phyloP scores from a whole-genome alignment of 2,113 vertebrate genomes.

The Casuarius casuarius region DNA sequence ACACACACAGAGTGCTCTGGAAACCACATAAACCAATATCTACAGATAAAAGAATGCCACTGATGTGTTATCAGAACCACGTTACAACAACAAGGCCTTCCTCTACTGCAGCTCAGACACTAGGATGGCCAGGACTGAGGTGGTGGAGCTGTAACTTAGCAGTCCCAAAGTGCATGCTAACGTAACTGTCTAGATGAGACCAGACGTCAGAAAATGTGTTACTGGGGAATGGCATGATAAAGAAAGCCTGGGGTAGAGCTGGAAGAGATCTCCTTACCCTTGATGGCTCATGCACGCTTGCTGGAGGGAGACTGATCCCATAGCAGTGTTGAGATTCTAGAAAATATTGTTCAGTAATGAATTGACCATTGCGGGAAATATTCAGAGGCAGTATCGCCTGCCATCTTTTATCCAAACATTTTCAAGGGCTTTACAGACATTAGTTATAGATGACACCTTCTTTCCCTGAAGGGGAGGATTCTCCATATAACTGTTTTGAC shows the following conservation, averaged over 20 bases:
- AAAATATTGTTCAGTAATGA: background rate
- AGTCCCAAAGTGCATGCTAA: too few species aligned
- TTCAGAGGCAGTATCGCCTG: background rate
- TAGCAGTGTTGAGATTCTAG: background rate
- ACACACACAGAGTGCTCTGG: background rate
- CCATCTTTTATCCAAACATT: background rate
- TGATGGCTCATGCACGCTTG: background rate
- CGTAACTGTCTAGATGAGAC: background rate
- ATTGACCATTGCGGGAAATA: background rate
- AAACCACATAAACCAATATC: background rate
- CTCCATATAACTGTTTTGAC: background rate
- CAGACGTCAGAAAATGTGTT: background rate
- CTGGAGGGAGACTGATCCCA: background rate
- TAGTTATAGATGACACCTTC: background rate
- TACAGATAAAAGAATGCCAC: background rate
- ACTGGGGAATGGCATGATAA: background rate
- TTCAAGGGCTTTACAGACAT: background rate
- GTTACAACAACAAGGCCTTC: background rate
- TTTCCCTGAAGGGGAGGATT: background rate
- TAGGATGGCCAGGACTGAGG: background rate
- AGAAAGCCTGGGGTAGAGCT: background rate
- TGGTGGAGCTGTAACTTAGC: background rate
- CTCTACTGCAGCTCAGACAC: accelerated
- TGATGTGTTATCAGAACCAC: background rate
- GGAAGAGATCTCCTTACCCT: background rate